Percentiles rank a stretch among this genome's conserved stretches.
These are phyloP conservation scores for Osmerus mordax DNA, from an alignment of 2,113 vertebrate genomes.

Conservation along the genomic window DNA sequence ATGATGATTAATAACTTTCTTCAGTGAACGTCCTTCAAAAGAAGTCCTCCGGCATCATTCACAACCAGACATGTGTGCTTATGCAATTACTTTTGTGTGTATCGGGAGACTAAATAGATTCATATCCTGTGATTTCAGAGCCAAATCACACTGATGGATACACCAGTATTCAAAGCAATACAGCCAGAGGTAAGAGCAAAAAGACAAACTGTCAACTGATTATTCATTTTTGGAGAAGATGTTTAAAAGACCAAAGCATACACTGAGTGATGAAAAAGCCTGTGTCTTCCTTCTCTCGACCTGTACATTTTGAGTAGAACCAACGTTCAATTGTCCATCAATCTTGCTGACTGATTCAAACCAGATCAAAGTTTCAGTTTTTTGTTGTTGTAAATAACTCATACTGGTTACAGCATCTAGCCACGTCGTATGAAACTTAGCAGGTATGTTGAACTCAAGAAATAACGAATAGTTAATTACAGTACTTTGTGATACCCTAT, in stretches of 20 bases:
- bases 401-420: not conserved
- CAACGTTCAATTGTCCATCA: not conserved
- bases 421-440: not conserved
- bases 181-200: slow-evolving; percentile 82
- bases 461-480: too few species aligned
- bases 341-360: not conserved
- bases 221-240: not conserved
- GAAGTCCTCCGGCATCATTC: not conserved
- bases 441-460: not conserved
- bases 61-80: slow-evolving; percentile 4
- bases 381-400: not conserved
- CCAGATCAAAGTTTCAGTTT: not conserved
- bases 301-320: not conserved
- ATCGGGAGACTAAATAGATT: not conserved
- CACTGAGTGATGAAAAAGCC: not conserved
- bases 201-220: not conserved
- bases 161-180: slow-evolving; percentile 92
- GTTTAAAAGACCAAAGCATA: not conserved
- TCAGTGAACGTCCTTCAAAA: not conserved
- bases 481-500: too few species aligned
- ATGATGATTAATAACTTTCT: not conserved
- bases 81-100: not conserved
- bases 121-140: slow-evolving; percentile 73
- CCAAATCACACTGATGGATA: slow-evolving; percentile 92
- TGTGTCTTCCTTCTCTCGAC: not conserved